Evolutionary conservation across 2,113 vertebrate genomes (phyloP), one percentile per base, ranked within the genome.

Genomic region (Gymnarchus niloticus): DNA sequence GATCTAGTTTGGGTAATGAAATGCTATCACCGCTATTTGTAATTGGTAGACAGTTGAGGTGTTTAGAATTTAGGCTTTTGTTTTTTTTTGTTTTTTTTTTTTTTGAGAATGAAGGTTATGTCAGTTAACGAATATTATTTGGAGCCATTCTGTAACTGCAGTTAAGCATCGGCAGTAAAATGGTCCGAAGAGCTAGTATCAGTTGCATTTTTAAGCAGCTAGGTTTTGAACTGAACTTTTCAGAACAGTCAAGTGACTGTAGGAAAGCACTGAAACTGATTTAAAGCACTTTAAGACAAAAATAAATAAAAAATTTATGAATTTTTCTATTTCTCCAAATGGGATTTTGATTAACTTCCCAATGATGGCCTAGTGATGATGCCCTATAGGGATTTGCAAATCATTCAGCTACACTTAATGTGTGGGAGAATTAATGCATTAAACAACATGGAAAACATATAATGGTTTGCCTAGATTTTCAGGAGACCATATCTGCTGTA

Each of bases 111-210:
- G 76, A 37, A 81, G 46, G 77, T 81, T 21, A 81, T 81, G 28
- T 73, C 65, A 37, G 33, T 73, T 81, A 49, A 10, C n/a, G 44
- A n/a, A 80, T 73, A 80, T n/a, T 49, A 80, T 49, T 80, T 80
- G 44, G 65, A 5, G 1, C 33, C 65, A 19, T 73, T 73, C 14
- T 41, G 65, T 41, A 73, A 73, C 44, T 51, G 77, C n/a, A 25
- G 46, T 48, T 81, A 44, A 48, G 49, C 41, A 81, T 25, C 48
- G 9, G 44, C 46, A 17, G 46, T 48, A 46, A 51, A 51, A 81
- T 81, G 48, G 2, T 33, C 17, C 19, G 28, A 73, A 41, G 12
- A 73, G 48, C 49, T 25, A 80, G 25, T 21, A 28, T 10, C 80
- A 69, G 80, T 82, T 54, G 51, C 48, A 54, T 54, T 52, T 82